These are phyloP conservation scores for Stichodactyla helianthus DNA, from an alignment of 64 coral and sea anemone species.

Conservation along the genomic window DNA sequence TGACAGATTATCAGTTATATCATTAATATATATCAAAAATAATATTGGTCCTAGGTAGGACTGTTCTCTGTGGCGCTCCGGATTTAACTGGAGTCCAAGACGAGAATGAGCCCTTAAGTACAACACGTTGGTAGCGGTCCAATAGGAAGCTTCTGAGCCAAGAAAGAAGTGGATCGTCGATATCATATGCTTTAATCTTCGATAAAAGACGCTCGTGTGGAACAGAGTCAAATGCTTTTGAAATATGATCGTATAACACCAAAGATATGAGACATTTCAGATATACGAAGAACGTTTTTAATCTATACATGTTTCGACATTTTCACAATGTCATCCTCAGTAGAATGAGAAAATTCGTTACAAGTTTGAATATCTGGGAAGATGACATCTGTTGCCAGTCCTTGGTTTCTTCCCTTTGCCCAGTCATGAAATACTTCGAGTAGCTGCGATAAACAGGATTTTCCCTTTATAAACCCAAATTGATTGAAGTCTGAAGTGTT, in stretches of 20 bases:
- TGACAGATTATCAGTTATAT: neutral
- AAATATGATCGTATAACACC: too few relatives aligned
- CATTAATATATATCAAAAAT: slow-evolving; percentile 30
- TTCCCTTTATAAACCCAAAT: slow-evolving; percentile 19
- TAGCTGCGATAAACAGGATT: slow-evolving; percentile 29
- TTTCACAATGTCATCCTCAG: too few relatives aligned
- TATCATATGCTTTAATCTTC: neutral
- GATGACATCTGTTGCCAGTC: slow-evolving; percentile 2
- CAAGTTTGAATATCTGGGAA: slow-evolving; percentile 29
- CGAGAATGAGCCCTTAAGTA: slow-evolving; percentile 5
- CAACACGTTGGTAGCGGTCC: slow-evolving; percentile 27
- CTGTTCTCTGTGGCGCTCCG: too few relatives aligned
- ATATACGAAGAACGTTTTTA: too few relatives aligned
- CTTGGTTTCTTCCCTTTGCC: slow-evolving; percentile 10
- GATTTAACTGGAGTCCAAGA: neutral
- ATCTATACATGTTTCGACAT: too few relatives aligned
- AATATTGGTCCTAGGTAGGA: too few relatives aligned
- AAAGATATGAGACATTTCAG: too few relatives aligned
- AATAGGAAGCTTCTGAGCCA: slow-evolving; percentile 23
- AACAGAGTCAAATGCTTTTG: slow-evolving; percentile 28
- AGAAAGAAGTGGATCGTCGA: neutral
- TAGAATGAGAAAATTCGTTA: too few relatives aligned
- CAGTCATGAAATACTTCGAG: slow-evolving; percentile 13
- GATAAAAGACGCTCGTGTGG: slow-evolving; percentile 14
- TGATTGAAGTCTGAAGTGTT: too few relatives aligned